Percentiles rank a stretch among this genome's conserved stretches.
Evolutionary conservation across 2,888 invertebrate species (phyloP).

Genomic region (Tenthredo mesomela): DNA sequence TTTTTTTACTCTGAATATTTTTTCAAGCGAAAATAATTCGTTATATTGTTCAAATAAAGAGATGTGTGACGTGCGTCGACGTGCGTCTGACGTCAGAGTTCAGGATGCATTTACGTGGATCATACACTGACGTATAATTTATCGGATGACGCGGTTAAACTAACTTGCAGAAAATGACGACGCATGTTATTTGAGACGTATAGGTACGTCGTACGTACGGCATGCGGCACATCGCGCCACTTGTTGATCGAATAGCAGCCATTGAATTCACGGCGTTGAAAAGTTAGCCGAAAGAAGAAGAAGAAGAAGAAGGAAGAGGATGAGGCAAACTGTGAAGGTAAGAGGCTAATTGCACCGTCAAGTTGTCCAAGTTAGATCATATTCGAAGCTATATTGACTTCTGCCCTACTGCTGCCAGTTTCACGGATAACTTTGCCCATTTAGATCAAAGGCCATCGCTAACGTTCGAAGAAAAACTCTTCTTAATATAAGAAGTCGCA

Average conservation of each 20-base stretch:
- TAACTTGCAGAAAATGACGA: background rate
- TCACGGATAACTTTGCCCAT: slow-evolving; percentile 34
- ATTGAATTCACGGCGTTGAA: slow-evolving; percentile 37
- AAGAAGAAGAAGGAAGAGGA: background rate
- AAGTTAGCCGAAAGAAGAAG: slow-evolving; percentile 13
- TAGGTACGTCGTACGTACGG: background rate
- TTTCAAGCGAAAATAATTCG: background rate
- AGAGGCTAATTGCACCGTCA: slow-evolving; percentile 49
- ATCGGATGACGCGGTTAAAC: background rate
- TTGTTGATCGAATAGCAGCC: slow-evolving; percentile 46
- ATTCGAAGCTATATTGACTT: slow-evolving; percentile 43
- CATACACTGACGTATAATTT: slow-evolving; percentile 11
- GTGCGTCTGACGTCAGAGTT: background rate
- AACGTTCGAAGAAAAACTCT: background rate
- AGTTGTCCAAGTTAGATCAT: slow-evolving; percentile 45
- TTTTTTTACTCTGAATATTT: background rate
- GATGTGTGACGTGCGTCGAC: background rate
- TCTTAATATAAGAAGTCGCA: background rate
- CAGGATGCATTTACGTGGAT: background rate
- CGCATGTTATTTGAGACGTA: slow-evolving; percentile 28
- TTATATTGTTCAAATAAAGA: background rate
- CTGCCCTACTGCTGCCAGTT: slow-evolving; percentile 17
- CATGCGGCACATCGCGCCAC: slow-evolving; percentile 25
- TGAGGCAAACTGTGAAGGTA: background rate
- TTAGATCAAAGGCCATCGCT: background rate